A percentile compares a stretch with the other conserved stretches of the same genome.
Conservation (phyloP, 2,797 vertebrate species). For the Pangasius macronema region DNA sequence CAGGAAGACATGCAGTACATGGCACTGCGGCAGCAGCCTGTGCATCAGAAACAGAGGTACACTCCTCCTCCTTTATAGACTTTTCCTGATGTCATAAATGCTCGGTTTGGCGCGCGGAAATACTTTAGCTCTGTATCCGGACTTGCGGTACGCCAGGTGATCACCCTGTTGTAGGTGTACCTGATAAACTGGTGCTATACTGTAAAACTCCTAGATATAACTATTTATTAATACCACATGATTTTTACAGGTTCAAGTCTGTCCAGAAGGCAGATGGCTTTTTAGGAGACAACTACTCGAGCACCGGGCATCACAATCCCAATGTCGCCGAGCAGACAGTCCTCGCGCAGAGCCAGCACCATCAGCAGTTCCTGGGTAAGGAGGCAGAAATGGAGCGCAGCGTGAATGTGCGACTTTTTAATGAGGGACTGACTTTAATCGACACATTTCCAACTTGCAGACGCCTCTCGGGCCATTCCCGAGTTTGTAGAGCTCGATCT, state of each 20-base stretch:
- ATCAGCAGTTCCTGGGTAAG: slow-evolving; percentile 96
- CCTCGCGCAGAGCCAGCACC: slow-evolving; percentile 93
- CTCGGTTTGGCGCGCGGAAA: neutral
- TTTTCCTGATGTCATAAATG: neutral
- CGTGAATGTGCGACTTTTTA: neutral
- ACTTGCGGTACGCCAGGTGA: neutral
- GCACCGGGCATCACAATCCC: slow-evolving; percentile 76
- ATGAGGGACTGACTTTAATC: neutral
- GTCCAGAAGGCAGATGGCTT: slow-evolving; percentile 87
- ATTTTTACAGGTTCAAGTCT: slow-evolving; percentile 83
- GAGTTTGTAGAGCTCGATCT: slow-evolving; percentile 90
- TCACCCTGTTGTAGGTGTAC: neutral
- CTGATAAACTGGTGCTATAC: neutral
- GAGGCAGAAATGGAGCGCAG: neutral
- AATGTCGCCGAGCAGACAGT: slow-evolving; percentile 85
- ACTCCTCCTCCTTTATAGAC: neutral
- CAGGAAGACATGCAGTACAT: slow-evolving; percentile 98
- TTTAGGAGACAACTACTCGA: slow-evolving; percentile 78
- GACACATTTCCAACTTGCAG: slow-evolving; percentile 50
- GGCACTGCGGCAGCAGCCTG: slow-evolving; percentile 95
- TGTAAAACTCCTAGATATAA: neutral
- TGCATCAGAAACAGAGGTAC: slow-evolving; percentile 95
- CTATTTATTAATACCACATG: neutral
- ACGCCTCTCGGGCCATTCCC: slow-evolving; percentile 89
- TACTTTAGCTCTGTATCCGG: slow-evolving; percentile 12